phyloP scores from a whole-genome alignment of 2,797 vertebrate genomes.

The Aselliscus stoliczkanus region DNA sequence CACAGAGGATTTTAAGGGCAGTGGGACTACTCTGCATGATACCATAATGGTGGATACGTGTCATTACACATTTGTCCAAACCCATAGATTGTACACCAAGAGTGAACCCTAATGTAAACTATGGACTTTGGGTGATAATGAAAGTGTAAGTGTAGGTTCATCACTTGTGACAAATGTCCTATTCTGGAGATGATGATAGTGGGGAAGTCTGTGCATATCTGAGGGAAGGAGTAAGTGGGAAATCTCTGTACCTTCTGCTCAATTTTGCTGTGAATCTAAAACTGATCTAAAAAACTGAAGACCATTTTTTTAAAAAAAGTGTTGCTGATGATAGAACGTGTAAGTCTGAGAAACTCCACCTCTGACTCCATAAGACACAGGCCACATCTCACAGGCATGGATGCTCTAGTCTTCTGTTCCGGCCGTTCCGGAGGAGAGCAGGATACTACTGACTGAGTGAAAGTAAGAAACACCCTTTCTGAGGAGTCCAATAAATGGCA shows the following conservation, averaged over 20 bases:
- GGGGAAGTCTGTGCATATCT: too few species aligned
- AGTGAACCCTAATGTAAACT: neutral
- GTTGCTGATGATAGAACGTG: neutral
- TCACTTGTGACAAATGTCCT: neutral
- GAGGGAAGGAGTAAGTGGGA: neutral
- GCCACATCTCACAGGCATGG: accelerated
- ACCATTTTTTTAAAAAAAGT: neutral
- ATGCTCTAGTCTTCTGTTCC: neutral
- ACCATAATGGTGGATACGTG: accelerated
- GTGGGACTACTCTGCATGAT: neutral
- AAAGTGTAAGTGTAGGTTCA: neutral
- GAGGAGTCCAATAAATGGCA: neutral
- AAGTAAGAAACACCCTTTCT: neutral
- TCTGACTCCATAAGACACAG: neutral
- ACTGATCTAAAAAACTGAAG: neutral
- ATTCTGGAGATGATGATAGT: neutral
- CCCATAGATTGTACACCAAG: neutral
- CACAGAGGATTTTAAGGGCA: neutral
- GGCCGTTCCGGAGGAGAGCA: neutral
- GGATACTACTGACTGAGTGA: accelerated
- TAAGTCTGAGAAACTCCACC: too few species aligned
- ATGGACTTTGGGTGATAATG: neutral
- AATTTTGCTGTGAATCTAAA: neutral
- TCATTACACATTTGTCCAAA: too few species aligned
- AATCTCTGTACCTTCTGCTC: neutral